Base-by-base conservation (phyloP, 2,888 invertebrate genomes). In the Adineta ricciae region DNA sequence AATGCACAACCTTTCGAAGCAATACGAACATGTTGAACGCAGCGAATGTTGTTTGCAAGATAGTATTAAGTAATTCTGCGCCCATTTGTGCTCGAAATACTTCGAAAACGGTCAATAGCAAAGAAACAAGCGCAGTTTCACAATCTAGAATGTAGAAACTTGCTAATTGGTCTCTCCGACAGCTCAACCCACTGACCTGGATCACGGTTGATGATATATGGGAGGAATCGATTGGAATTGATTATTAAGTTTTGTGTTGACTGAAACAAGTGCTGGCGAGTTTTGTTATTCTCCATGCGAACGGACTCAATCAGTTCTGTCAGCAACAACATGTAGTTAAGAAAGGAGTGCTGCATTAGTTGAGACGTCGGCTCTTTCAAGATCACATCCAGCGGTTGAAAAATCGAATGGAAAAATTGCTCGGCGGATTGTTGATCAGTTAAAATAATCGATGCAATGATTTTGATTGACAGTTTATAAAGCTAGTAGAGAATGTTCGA, bases 21-120 rank as follows among this genome's bases (percentile, higher is more conserved):
- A 19, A 41, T 41, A 78, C 78, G 2, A n/a, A 78, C 78, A 78
- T 78, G 32, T 78, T 78, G 24, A 78, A 78, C 41, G 11, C 38
- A 78, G 38, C 24, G 41, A 78, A 78, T n/a, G 41, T 41, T n/a
- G 38, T 78, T 78, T 78, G 38, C n/a, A 78, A 41, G 14, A 78
- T 78, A 11, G n/a, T 78, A 41, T 78, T 41, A 21, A 78, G 24
- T 41, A 78, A 78, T 41, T 78, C 41, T 9, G n/a, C n/a, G 41
- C 78, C 78, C 41, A 78, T 78, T 78, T 78, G 78, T 78, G 38
- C 41, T 38, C 78, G 78, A n/a, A 78, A 21, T 78, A n/a, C 41
- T n/a, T 78, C 78, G 24, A 78, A 78, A 11, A 41, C 9, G 11
- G 0, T 41, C n/a, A 78, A 78, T 41, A 78, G 41, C 41, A 78